A percentile compares a stretch with the other conserved stretches of the same genome.
Conservation (phyloP, 2,113 vertebrate genomes). For the Epinephelus lanceolatus region DNA sequence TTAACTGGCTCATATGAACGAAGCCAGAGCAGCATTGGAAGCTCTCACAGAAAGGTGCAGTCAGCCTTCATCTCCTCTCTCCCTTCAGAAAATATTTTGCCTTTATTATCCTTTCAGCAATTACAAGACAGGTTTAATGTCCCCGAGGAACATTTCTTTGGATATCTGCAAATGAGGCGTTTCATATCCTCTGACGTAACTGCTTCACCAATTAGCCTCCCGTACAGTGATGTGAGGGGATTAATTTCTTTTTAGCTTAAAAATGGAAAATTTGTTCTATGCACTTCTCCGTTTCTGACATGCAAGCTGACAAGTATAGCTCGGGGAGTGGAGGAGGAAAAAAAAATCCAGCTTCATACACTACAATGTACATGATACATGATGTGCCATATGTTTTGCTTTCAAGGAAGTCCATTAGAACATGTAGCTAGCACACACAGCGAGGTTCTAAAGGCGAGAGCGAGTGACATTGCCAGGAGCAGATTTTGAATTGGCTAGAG, state of each 20-base stretch:
- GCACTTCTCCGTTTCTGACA: neutral
- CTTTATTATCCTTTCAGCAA: slow-evolving; percentile 29
- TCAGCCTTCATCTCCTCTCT: slow-evolving; percentile 1
- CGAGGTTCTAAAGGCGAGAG: slow-evolving; percentile 27
- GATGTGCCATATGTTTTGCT: slow-evolving; percentile 50
- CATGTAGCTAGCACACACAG: slow-evolving; percentile 37
- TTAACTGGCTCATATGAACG: neutral
- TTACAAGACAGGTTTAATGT: slow-evolving; percentile 22
- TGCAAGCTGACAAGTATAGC: neutral
- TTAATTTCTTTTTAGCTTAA: neutral
- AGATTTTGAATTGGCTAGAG: slow-evolving; percentile 71
- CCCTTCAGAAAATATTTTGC: slow-evolving; percentile 1
- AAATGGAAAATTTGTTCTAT: slow-evolving; percentile 3
- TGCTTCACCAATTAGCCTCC: neutral
- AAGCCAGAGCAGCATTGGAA: neutral
- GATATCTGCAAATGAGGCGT: slow-evolving; percentile 9
- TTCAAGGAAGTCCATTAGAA: slow-evolving; percentile 46
- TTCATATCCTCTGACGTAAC: slow-evolving; percentile 22
- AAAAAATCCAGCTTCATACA: neutral
- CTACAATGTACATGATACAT: slow-evolving; percentile 43
- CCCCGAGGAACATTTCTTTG: neutral
- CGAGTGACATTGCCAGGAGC: slow-evolving; percentile 73
- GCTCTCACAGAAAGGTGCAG: neutral
- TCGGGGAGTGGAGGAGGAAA: neutral
- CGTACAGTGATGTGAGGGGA: neutral